Evolutionary conservation across 2,797 vertebrate genomes (phyloP), one percentile per base, ranked within the genome.

Genomic region (Emys orbicularis): DNA sequence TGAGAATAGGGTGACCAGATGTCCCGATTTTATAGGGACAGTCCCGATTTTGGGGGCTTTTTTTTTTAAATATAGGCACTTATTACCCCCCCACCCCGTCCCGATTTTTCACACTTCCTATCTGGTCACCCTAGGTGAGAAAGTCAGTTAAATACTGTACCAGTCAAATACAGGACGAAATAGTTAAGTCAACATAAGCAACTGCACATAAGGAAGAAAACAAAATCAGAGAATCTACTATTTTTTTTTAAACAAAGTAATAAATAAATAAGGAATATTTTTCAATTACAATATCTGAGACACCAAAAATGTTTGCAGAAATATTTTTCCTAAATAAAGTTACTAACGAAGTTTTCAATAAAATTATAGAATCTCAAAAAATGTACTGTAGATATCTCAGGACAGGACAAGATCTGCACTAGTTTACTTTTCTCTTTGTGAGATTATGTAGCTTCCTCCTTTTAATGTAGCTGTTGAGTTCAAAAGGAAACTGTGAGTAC

Each of bases 221-320:
- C 59, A 90, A 94, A 86, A 82, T 4, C 6, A 61, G 29, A 1
- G 1, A 86, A 87, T 68, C 41, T 84, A 47, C 25, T 81, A 83
- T 37, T 44, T 76, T 44, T 41, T 65, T 65, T 65, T n/a, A 84
- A 44, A 68, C 88, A 93, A 87, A 90, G 76, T 94, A 96, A 97
- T 93, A 90, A 95, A 95, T 95, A 94, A 97, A 95, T 95, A 95
- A 90, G 83, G 94, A 96, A 94, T 96, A 80, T 92, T 95, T 91
- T 97, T 95, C 94, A 96, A 92, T 95, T 94, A 96, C 88, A 93
- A 96, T 84, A 97, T 89, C 83, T 84, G 74, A 92, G 68, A 89
- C 90, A 88, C 91, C 85, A 97, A 90, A 68, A 89, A 44, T 83
- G 72, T 92, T 94, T 95, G 88, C 87, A 94, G 79, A 95, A 95